Conservation (phyloP, 2,888 invertebrate species). For the Lepidonotus clava region DNA sequence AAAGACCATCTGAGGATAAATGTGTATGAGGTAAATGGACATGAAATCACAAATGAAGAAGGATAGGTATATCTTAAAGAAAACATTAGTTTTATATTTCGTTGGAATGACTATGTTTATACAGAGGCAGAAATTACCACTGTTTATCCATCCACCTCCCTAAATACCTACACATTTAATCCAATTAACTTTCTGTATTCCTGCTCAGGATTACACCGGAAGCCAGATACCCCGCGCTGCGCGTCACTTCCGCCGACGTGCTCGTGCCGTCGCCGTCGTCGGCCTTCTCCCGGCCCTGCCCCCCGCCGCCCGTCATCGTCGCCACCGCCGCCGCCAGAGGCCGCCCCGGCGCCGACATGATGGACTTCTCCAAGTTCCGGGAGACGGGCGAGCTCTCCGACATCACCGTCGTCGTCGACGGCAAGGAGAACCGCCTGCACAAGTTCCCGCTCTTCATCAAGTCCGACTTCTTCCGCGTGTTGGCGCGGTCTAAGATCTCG, state of each 20-base stretch:
- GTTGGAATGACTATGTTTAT: no score
- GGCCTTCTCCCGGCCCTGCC: slow-evolving; percentile 13
- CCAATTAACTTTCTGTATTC: background rate
- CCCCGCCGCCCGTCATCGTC: background rate
- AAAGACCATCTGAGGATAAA: no score
- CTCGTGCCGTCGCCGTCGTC: slow-evolving; percentile 32
- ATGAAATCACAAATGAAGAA: no score
- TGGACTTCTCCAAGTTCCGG: slow-evolving; percentile 64
- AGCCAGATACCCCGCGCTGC: background rate
- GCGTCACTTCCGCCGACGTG: slow-evolving; percentile 31
- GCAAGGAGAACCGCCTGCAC: slow-evolving; percentile 76
- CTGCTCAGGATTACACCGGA: background rate
- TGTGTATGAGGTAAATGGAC: no score
- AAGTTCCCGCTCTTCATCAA: slow-evolving; percentile 79
- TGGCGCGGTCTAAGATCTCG: slow-evolving; percentile 66
- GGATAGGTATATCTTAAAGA: no score
- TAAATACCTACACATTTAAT: no score
- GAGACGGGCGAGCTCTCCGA: slow-evolving; percentile 78
- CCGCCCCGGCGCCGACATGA: slow-evolving; percentile 30
- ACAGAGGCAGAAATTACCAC: no score
- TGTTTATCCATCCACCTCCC: no score
- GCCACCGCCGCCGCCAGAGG: background rate
- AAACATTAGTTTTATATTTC: no score
- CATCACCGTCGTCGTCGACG: slow-evolving; percentile 75
- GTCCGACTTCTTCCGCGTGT: slow-evolving; percentile 76